phyloP scores from a whole-genome alignment of 2,888 invertebrate species.

The Tetanocera ferruginea region DNA sequence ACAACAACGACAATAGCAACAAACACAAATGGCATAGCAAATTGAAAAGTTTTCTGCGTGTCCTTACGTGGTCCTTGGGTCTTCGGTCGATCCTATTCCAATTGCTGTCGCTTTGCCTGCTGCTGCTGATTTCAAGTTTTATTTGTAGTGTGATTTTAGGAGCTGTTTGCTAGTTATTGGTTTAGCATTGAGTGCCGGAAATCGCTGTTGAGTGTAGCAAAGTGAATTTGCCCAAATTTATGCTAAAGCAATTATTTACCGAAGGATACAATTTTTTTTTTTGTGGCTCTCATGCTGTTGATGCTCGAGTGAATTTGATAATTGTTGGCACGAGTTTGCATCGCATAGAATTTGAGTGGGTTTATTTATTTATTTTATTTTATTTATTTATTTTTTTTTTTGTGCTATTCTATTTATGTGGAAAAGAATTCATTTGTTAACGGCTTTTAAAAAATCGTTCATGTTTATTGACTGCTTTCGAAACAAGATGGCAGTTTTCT shows the following conservation, averaged over 20 bases:
- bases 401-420: too few relatives aligned
- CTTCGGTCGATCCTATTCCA: neutral
- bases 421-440: too few relatives aligned
- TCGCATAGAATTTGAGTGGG: too few relatives aligned
- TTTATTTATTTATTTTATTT: too few relatives aligned
- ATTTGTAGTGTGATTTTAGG: constrained; percentile 29
- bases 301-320: constrained; percentile 12
- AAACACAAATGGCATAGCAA: constrained; percentile 16
- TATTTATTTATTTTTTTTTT: too few relatives aligned
- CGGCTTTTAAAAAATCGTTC: too few relatives aligned
- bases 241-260: constrained; percentile 29
- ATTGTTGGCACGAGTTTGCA: neutral
- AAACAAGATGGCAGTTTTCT: too few relatives aligned
- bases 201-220: constrained; percentile 15
- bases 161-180: constrained; percentile 22
- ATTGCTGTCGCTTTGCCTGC: neutral
- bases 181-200: constrained; percentile 22
- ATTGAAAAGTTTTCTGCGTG: constrained; percentile 23
- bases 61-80: constrained; percentile 11
- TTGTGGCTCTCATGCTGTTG: neutral
- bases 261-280: neutral
- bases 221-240: constrained; percentile 23
- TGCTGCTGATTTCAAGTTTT: constrained; percentile 17
- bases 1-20: constrained; percentile 5
- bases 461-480: too few relatives aligned